phyloP scores from a whole-genome alignment of 2,888 invertebrate species.

The Periphyllus acericola region DNA sequence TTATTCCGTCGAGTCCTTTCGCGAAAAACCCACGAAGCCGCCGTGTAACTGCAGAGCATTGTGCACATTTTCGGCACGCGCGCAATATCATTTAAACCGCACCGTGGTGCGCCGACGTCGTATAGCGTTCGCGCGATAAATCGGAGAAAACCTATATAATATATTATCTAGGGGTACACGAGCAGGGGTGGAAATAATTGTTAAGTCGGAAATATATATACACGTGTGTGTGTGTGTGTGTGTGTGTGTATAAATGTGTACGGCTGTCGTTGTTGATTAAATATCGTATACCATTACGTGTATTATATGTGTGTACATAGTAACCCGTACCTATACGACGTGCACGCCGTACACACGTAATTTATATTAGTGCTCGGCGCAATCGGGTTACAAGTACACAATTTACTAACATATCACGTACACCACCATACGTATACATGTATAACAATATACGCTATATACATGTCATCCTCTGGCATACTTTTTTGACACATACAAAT shows the following conservation, averaged over 20 bases:
- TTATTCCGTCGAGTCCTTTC: too few species aligned
- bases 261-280: constrained; percentile 45
- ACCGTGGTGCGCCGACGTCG: too few species aligned
- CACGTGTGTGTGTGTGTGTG: too few species aligned
- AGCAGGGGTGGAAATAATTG: constrained; percentile 11
- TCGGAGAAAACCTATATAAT: not conserved
- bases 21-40: too few species aligned
- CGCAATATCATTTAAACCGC: too few species aligned
- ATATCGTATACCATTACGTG: constrained; percentile 44
- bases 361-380: constrained; percentile 58
- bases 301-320: not conserved
- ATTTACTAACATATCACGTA: constrained; percentile 54
- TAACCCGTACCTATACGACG: not conserved
- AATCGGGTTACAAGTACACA: constrained; percentile 55
- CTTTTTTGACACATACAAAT: constrained; percentile 53
- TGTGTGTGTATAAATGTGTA: too few species aligned
- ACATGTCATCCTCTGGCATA: constrained; percentile 49
- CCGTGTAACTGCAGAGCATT: too few species aligned
- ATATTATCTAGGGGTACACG: too few species aligned
- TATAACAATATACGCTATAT: too few species aligned
- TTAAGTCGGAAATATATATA: constrained; percentile 6
- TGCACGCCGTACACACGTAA: constrained; percentile 17
- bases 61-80: too few species aligned
- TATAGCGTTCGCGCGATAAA: constrained; percentile 8
- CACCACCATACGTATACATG: constrained; percentile 6